These are phyloP conservation scores for Zapornia atra DNA, from an alignment of 2,113 vertebrate genomes.

Conservation along the genomic window DNA sequence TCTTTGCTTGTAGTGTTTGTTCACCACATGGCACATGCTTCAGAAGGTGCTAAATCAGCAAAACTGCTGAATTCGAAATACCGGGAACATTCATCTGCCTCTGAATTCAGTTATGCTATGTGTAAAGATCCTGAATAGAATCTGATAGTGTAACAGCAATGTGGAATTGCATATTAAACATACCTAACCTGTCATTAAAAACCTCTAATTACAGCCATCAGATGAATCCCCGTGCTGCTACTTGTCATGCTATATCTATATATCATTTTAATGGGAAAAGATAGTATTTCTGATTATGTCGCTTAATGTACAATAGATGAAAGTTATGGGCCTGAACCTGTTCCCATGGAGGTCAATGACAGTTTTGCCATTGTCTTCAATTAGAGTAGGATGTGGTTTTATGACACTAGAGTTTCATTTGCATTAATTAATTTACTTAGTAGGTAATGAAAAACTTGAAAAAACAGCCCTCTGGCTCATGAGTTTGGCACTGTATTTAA, in stretches of 20 bases:
- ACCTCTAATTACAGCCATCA: constrained; percentile 56
- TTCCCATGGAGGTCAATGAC: constrained; percentile 54
- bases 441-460: constrained; percentile 46
- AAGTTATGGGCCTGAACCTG: constrained; percentile 60
- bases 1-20: constrained; percentile 44
- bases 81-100: neutral
- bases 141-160: constrained; percentile 14
- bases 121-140: constrained; percentile 15
- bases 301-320: constrained; percentile 27
- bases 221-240: constrained; percentile 21
- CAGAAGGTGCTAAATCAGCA: constrained; percentile 60
- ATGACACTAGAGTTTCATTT: constrained; percentile 46
- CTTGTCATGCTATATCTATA: constrained; percentile 37
- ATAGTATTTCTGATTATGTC: constrained; percentile 60
- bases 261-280: constrained; percentile 52
- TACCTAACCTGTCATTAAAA: constrained; percentile 61
- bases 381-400: constrained; percentile 32
- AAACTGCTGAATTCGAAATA: constrained; percentile 55
- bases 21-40: constrained; percentile 38
- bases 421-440: constrained; percentile 67
- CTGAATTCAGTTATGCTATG: constrained; percentile 17
- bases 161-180: constrained; percentile 62
- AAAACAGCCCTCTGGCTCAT: constrained; percentile 46
- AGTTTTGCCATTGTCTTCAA: constrained; percentile 57
- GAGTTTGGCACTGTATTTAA: constrained; percentile 24